phyloP scores from a whole-genome alignment of 2,797 vertebrate genomes.

The Coranthus polyacanthus region DNA sequence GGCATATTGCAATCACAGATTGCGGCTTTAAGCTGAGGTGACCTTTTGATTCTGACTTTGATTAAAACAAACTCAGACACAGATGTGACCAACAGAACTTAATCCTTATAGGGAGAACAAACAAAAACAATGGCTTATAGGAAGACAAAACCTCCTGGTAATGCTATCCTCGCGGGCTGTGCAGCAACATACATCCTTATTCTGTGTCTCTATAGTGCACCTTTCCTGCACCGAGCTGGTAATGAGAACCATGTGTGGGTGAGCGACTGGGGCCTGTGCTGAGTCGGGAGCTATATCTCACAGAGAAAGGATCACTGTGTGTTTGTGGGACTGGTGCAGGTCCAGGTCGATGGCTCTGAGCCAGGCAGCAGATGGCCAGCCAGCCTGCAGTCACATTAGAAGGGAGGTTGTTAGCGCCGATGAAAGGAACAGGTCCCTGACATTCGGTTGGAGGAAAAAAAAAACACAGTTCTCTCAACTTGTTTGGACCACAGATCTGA shows the following conservation, averaged over 20 bases:
- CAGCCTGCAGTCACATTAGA: slow-evolving; percentile 81
- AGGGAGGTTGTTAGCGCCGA: slow-evolving; percentile 75
- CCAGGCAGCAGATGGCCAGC: slow-evolving; percentile 87
- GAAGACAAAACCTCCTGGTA: slow-evolving; percentile 31
- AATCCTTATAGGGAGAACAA: slow-evolving; percentile 55
- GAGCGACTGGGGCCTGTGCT: slow-evolving; percentile 38
- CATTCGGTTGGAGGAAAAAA: slow-evolving; percentile 63
- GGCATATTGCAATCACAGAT: slow-evolving; percentile 32
- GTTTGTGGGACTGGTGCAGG: slow-evolving; percentile 65
- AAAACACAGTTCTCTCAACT: slow-evolving; percentile 49
- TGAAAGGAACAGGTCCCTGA: slow-evolving; percentile 79
- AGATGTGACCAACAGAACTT: slow-evolving; percentile 65
- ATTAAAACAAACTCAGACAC: slow-evolving; percentile 61
- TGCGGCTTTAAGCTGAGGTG: slow-evolving; percentile 34
- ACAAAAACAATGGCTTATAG: slow-evolving; percentile 46
- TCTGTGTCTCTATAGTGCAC: slow-evolving; percentile 45
- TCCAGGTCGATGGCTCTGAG: slow-evolving; percentile 78
- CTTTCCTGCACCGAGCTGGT: slow-evolving; percentile 44
- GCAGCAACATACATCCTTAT: slow-evolving; percentile 8
- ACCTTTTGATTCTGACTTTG: slow-evolving; percentile 46
- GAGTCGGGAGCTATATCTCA: slow-evolving; percentile 52
- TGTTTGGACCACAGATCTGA: slow-evolving; percentile 7
- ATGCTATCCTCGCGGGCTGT: slow-evolving; percentile 35
- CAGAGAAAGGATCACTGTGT: slow-evolving; percentile 73
- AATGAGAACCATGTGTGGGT: slow-evolving; percentile 65